These are phyloP conservation scores for Catostylus mosaicus DNA, from an alignment of 30 jellyfish, hydroid and myxozoan species.

Conservation along the genomic window DNA sequence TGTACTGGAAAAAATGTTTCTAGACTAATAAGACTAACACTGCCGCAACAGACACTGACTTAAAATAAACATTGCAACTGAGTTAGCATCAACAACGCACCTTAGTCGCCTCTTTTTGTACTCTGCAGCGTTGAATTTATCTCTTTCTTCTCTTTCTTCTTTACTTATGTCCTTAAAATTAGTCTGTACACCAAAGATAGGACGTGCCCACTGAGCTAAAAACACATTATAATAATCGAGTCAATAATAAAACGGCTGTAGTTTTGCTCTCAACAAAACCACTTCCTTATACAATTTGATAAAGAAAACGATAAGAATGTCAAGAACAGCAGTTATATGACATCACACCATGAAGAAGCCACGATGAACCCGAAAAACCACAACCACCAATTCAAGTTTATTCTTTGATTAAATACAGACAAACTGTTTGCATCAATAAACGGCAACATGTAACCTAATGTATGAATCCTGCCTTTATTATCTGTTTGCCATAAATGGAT, in stretches of 20 bases:
- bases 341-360: neutral
- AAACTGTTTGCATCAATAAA: too few species aligned
- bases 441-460: too few species aligned
- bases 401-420: too few species aligned
- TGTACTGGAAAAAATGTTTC: too few species aligned
- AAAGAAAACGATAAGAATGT: too few species aligned
- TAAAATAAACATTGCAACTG: neutral
- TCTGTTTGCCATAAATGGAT: too few species aligned
- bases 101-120: conserved; percentile 80
- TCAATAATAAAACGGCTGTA: neutral
- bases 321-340: neutral
- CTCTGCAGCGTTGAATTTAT: conserved; percentile 78
- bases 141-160: conserved; percentile 96
- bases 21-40: neutral
- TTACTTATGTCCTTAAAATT: conserved; percentile 87
- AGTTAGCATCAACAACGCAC: conserved; percentile 23
- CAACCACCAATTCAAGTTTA: neutral
- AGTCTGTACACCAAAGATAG: conserved; percentile 92
- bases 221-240: neutral
- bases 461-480: too few species aligned
- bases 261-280: too few species aligned
- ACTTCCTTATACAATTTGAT: neutral
- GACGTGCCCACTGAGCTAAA: conserved; percentile 97
- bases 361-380: neutral
- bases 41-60: neutral